Evolutionary conservation across 2,113 vertebrate genomes (phyloP).

Genomic region (Motacilla tschutschensis): DNA sequence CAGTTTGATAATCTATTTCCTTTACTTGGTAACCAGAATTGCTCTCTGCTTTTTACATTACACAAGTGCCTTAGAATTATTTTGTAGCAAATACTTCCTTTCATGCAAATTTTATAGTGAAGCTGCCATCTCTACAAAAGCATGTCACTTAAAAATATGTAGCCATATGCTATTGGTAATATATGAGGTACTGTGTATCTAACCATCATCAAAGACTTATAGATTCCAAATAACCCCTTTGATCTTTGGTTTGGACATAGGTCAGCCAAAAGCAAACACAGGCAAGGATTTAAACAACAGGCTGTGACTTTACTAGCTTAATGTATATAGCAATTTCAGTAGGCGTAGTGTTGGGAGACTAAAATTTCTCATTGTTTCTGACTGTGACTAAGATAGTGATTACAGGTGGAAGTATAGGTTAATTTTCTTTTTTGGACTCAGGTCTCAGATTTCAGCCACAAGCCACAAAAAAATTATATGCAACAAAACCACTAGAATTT

Average conservation of each 20-base stretch:
- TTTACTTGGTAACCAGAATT: background rate
- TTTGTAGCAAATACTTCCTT: background rate
- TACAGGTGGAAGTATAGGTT: background rate
- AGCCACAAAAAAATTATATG: accelerated
- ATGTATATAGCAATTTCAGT: background rate
- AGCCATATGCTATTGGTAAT: background rate
- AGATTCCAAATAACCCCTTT: background rate
- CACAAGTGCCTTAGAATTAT: background rate
- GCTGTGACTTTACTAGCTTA: background rate
- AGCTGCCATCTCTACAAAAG: background rate
- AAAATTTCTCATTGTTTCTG: background rate
- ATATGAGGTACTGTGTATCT: background rate
- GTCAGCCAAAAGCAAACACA: background rate
- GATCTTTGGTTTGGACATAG: background rate
- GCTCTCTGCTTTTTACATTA: background rate
- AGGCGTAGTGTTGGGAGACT: accelerated
- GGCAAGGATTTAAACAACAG: background rate
- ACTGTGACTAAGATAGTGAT: background rate
- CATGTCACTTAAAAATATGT: background rate
- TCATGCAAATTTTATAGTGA: background rate
- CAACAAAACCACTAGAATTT: background rate
- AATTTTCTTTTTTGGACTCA: background rate
- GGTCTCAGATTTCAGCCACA: background rate
- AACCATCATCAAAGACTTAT: background rate
- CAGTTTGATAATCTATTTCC: background rate